Conservation (phyloP, 2,888 invertebrate species). For the Exephanes ischioxanthus region DNA sequence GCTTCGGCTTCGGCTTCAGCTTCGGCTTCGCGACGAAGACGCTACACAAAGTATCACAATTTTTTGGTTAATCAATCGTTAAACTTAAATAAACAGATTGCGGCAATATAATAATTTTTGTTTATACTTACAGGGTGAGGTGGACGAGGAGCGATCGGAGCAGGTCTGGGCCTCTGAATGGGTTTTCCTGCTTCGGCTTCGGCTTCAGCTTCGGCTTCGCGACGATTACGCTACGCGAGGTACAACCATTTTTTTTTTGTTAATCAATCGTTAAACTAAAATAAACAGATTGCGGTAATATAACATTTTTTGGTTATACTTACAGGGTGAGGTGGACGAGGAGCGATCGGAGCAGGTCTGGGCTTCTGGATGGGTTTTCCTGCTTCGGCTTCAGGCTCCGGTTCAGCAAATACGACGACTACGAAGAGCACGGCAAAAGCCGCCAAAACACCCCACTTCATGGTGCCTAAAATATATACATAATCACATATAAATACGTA, state of each 20-base stretch:
- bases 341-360: too few species aligned
- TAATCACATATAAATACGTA: background rate
- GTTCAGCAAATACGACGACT: slow-evolving; percentile 34
- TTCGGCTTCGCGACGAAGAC: slow-evolving; percentile 64
- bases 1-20: slow-evolving; percentile 38
- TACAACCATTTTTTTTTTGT: background rate
- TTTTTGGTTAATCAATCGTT: background rate
- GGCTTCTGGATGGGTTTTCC: background rate
- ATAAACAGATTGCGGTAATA: background rate
- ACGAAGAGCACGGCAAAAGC: slow-evolving; percentile 58
- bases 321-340: background rate
- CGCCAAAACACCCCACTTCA: slow-evolving; percentile 61
- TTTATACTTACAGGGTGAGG: slow-evolving; percentile 10
- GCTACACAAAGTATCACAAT: slow-evolving; percentile 25
- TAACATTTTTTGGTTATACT: background rate
- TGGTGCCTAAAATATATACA: slow-evolving; percentile 81
- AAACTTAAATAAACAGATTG: background rate
- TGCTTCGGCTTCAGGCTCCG: background rate
- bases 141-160: background rate
- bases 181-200: too few species aligned
- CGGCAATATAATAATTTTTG: background rate
- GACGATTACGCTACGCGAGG: slow-evolving; percentile 59
- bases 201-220: slow-evolving; percentile 35
- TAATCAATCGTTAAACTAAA: background rate
- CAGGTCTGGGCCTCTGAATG: too few species aligned